Base-by-base conservation (phyloP, 2,888 invertebrate genomes). In the Melinaea menophilus region DNA sequence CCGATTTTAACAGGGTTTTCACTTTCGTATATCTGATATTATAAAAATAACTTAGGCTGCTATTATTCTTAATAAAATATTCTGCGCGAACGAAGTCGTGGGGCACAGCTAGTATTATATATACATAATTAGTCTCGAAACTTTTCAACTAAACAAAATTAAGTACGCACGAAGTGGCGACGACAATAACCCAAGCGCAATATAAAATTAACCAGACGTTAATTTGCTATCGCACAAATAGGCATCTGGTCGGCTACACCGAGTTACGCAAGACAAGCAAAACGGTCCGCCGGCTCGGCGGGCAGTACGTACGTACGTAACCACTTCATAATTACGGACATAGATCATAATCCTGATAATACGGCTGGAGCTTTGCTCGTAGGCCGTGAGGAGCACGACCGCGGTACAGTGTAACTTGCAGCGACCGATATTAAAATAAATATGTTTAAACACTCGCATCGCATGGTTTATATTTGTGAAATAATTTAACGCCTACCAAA, bases 341-440 rank as follows among this genome's bases (percentile, higher is more conserved):
- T 77, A 78, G 89, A 89, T 90, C 86, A 87, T 86, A 87, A 81
- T 81, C 78, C 80, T 79, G 90, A 89, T 90, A 88, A 77, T 82
- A 82, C 82, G 82, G 82, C 79, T 81, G 78, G 81, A 79, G 85
- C 84, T 86, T 56, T 79, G 72, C 73, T 73, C 85, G 82, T 84
- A 82, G 84, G 82, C 81, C 82, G 81, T 77, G 80, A 81, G 82
- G 76, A 82, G 83, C 90, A 88, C 86, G 88, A 86, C 78, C 77
- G 75, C 72, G 74, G 79, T 83, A 82, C 86, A 90, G 88, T 89
- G 86, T 86, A 86, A 89, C 86, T 82, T 85, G 82, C 77, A 54
- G 55, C 55, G 65, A 64, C 61, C 69, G 64, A 70, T 64, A 65
- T 64, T 57, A 65, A 68, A 63, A 61, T 35, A 46, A 34, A 55